Conservation (phyloP, 1,140 invertebrate species). For the Propsilocerus akamusi region DNA sequence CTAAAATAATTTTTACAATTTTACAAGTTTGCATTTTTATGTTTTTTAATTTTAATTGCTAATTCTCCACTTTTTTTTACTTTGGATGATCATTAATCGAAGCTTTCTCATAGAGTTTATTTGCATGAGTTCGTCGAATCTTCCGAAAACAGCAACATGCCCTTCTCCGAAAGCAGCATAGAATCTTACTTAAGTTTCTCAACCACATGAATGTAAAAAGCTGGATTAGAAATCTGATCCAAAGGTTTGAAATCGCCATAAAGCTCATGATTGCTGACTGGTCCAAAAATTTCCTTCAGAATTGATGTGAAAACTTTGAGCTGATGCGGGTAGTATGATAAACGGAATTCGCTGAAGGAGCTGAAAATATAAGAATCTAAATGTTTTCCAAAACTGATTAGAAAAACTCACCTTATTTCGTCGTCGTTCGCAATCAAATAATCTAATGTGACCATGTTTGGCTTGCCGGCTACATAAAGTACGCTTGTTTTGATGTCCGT, state of each 20-base stretch:
- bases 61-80: too few species aligned
- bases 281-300: conserved; percentile 49
- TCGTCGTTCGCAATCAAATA: conserved; percentile 45
- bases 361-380: conserved; percentile 8
- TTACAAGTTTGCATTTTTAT: too few species aligned
- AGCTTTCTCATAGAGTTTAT: too few species aligned
- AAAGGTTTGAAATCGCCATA: conserved; percentile 66
- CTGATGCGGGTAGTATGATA: conserved; percentile 72
- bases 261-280: conserved; percentile 40
- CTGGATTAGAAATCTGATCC: conserved; percentile 37
- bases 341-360: conserved; percentile 51
- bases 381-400: conserved; percentile 7
- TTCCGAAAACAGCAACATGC: neutral
- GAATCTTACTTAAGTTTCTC: conserved; percentile 32
- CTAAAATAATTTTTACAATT: too few species aligned
- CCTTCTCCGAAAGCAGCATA: neutral
- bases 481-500: conserved; percentile 69
- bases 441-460: conserved; percentile 57
- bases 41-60: too few species aligned
- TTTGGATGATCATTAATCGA: too few species aligned
- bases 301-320: conserved; percentile 48
- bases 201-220: conserved; percentile 70
- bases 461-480: conserved; percentile 49
- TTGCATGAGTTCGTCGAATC: too few species aligned
- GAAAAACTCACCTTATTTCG: conserved; percentile 12